These are phyloP conservation scores for Triplophysa siluroides DNA, from an alignment of 2,113 vertebrate species.

Conservation along the genomic window DNA sequence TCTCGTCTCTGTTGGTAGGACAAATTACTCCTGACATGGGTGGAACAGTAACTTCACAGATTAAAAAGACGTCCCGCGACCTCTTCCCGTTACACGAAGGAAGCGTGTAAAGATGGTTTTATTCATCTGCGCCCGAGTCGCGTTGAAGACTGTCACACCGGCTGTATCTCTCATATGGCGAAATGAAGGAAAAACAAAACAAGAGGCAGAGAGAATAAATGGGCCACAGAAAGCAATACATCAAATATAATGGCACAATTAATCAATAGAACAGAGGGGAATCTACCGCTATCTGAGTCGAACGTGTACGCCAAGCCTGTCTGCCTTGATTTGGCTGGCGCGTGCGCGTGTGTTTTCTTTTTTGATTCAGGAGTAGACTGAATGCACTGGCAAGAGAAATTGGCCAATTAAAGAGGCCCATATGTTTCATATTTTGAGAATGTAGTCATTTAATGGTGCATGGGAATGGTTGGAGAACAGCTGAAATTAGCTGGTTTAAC, in stretches of 20 bases:
- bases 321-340: constrained; percentile 55
- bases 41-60: constrained; percentile 74
- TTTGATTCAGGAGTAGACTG: constrained; percentile 62
- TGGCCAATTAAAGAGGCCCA: constrained; percentile 76
- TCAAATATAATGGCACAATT: constrained; percentile 71
- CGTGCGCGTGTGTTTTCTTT: constrained; percentile 53
- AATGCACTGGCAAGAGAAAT: constrained; percentile 74
- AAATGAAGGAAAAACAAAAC: constrained; percentile 10
- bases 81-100: constrained; percentile 2
- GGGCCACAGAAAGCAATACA: constrained; percentile 45
- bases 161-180: constrained; percentile 21
- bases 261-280: constrained; percentile 73
- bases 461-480: constrained; percentile 62
- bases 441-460: constrained; percentile 74
- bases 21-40: constrained; percentile 77
- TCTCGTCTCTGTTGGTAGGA: constrained; percentile 66
- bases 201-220: constrained; percentile 36
- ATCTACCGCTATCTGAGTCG: constrained; percentile 66
- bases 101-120: constrained; percentile 34
- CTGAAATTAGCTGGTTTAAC: constrained; percentile 50
- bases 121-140: constrained; percentile 26
- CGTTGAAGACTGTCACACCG: constrained; percentile 45
- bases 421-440: constrained; percentile 78
- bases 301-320: constrained; percentile 63
- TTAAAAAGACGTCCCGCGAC: constrained; percentile 55